Evolutionary conservation across 2,888 invertebrate species (phyloP), one percentile per base, ranked within the genome.

Genomic region (Camponotus fellah): DNA sequence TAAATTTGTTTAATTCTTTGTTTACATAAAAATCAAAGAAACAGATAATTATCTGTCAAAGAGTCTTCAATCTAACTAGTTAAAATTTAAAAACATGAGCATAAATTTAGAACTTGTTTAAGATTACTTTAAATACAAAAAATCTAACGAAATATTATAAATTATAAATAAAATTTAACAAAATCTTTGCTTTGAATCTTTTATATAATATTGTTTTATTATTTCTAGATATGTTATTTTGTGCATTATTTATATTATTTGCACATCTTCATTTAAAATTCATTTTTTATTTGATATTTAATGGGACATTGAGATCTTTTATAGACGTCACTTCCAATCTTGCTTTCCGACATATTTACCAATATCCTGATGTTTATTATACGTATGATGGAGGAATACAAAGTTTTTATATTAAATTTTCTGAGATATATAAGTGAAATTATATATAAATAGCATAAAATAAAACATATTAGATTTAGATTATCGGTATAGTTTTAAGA

Each of bases 301-400:
- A 21, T 53, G n/a, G 14, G 56, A 68, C 46, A 68, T 14, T 34
- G 9, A 34, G 12, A 53, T 43, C 5, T n/a, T 75, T 64, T 9
- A 14, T 46, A 10, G 3, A 34, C 2, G 9, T 14, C 26, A 56
- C 14, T 40, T 10, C 21, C 53, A 71, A 5, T 72, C 34, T 64
- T 10, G 49, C 58, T 62, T 62, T 77, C 56, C 21, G 10, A 49
- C 26, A 26, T 26, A 26, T 40, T 17, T 56, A 40, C 76, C 66
- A 76, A 76, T 72, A 81, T 72, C 71, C 62, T 81, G 5, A 72
- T 72, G 72, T 87, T 87, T 85, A 87, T 87, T 17, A 75, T 40
- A 64, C 49, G 17, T 34, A 40, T 62, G 17, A 34, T n/a, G 53
- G 21, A 82, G 10, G n/a, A 21, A 49, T 64, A 49, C 2, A 62